A percentile compares a stretch with the other conserved stretches of the same genome.
Evolutionary conservation across 2,888 invertebrate genomes (phyloP).

Genomic region (Brachynemurus nebulosus): DNA sequence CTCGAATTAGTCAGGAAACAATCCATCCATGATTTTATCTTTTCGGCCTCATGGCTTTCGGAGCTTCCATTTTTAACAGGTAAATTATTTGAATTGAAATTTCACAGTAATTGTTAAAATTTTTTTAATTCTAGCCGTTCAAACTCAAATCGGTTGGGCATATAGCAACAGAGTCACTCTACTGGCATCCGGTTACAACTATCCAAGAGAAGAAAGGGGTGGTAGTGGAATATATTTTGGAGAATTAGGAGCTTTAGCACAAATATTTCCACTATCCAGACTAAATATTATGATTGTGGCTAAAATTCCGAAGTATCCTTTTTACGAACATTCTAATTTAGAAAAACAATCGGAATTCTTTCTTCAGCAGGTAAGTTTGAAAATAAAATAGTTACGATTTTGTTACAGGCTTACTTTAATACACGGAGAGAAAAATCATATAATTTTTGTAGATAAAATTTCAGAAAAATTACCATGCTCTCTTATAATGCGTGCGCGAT

Average conservation of each 20-base stretch:
- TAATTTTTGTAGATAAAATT: too few species aligned
- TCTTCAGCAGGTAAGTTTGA: too few species aligned
- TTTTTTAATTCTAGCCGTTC: slow-evolving; percentile 20
- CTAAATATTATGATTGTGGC: slow-evolving; percentile 5
- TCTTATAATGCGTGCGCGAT: too few species aligned
- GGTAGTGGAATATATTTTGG: slow-evolving; percentile 21
- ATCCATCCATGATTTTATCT: slow-evolving; percentile 34
- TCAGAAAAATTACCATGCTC: too few species aligned
- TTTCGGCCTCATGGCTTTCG: slow-evolving; percentile 40
- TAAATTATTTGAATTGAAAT: slow-evolving; percentile 22
- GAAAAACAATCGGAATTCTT: too few species aligned
- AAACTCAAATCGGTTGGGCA: slow-evolving; percentile 22
- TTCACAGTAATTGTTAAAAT: too few species aligned
- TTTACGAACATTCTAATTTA: too few species aligned
- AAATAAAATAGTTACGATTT: too few species aligned
- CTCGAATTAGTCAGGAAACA: slow-evolving; percentile 28
- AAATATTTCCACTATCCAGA: slow-evolving; percentile 6
- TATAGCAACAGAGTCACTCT: slow-evolving; percentile 20
- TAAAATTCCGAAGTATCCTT: slow-evolving; percentile 1
- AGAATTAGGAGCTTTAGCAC: slow-evolving; percentile 12
- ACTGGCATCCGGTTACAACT: slow-evolving; percentile 18
- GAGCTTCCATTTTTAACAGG: slow-evolving; percentile 37
- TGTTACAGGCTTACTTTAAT: too few species aligned
- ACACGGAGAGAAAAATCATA: too few species aligned
- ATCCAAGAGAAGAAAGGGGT: slow-evolving; percentile 15